Conservation (phyloP, 2,797 vertebrate genomes). For the Miichthys miiuy region DNA sequence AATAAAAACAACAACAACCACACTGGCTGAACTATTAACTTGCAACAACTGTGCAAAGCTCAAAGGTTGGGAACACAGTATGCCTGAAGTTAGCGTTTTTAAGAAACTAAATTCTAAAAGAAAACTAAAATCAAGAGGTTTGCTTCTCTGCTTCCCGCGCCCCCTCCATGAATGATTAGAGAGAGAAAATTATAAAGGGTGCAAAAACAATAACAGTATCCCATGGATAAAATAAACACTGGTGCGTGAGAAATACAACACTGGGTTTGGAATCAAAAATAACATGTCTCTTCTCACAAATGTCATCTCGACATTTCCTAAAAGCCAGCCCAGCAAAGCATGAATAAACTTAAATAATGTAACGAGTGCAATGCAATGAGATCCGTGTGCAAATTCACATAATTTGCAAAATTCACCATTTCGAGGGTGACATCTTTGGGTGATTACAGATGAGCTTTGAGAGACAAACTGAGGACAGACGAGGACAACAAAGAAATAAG, state of each 20-base stretch:
- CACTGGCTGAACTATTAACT: not conserved
- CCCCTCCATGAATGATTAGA: constrained; percentile 25
- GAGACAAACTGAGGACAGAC: constrained; percentile 27
- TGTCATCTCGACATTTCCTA: constrained; percentile 12
- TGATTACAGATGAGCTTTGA: constrained; percentile 46
- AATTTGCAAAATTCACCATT: constrained; percentile 46
- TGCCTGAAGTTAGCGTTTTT: not conserved
- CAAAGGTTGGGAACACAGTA: not conserved
- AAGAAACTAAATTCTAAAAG: constrained; percentile 17
- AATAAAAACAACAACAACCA: not conserved
- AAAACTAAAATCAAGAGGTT: not conserved
- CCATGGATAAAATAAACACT: constrained; percentile 41
- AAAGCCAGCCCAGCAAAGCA: constrained; percentile 9
- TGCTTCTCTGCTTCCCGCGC: not conserved
- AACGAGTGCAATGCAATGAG: constrained; percentile 67
- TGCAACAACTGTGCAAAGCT: not conserved
- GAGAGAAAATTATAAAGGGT: not conserved
- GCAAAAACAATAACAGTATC: constrained; percentile 16
- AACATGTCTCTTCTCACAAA: constrained; percentile 27
- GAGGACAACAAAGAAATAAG: constrained; percentile 13
- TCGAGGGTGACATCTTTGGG: constrained; percentile 70
- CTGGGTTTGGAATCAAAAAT: constrained; percentile 35
- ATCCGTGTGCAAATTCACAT: constrained; percentile 64
- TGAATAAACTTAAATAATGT: constrained; percentile 40
- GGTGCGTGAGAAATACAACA: constrained; percentile 48